Percentiles rank a stretch among this genome's conserved stretches.
Evolutionary conservation across 2,888 invertebrate genomes (phyloP).

Genomic region (Abscondita cerata): DNA sequence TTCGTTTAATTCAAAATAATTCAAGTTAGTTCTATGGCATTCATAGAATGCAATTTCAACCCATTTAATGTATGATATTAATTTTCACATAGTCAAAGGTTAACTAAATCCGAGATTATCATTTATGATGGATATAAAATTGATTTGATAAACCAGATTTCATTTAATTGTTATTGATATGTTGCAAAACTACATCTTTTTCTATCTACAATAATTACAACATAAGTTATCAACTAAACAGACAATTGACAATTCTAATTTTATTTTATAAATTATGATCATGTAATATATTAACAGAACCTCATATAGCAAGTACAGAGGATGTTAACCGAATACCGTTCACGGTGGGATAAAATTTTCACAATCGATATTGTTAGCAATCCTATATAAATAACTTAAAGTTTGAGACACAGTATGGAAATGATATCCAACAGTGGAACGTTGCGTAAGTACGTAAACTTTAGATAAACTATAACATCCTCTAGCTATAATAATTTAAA

Average conservation of each 20-base stretch:
- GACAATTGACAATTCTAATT: neutral
- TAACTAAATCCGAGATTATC: conserved; percentile 9
- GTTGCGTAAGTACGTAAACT: no score
- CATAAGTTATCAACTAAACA: conserved; percentile 11
- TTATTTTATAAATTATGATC: conserved; percentile 6
- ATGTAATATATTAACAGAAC: conserved; percentile 10
- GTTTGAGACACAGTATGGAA: no score
- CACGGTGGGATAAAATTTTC: neutral
- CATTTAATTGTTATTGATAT: conserved; percentile 21
- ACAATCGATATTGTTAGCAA: no score
- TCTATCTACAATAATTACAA: conserved; percentile 27
- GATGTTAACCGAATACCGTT: neutral
- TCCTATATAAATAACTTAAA: no score
- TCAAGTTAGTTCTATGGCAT: conserved; percentile 29
- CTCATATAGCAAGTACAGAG: conserved; percentile 8
- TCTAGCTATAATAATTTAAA: neutral
- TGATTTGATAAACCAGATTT: conserved; percentile 20
- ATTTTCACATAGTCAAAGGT: conserved; percentile 19
- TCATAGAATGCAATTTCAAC: conserved; percentile 41
- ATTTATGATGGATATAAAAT: neutral
- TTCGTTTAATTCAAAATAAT: conserved; percentile 16
- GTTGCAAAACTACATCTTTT: conserved; percentile 22
- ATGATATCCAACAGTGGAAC: no score
- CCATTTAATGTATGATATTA: conserved; percentile 20
- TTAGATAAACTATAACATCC: neutral